phyloP scores from a whole-genome alignment of 2,113 vertebrate genomes.

The Anthoscopus minutus region DNA sequence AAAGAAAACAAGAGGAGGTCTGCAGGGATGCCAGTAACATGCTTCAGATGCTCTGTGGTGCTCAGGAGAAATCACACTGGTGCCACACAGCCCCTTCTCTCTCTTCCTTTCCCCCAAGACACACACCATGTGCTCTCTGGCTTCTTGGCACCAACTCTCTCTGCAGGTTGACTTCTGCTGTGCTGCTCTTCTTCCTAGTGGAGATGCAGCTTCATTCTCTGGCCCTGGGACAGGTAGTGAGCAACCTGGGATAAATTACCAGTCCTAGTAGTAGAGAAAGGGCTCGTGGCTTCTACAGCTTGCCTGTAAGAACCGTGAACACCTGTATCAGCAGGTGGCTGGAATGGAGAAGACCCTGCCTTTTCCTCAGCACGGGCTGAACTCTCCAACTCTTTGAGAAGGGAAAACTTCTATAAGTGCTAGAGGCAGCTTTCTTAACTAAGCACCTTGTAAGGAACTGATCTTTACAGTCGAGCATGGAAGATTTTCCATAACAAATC shows the following conservation, averaged over 20 bases:
- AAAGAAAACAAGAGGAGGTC: neutral
- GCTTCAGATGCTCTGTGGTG: neutral
- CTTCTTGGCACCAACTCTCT: neutral
- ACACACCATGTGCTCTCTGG: neutral
- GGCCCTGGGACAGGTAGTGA: neutral
- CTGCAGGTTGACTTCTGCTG: neutral
- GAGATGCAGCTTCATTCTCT: neutral
- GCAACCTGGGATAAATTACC: neutral
- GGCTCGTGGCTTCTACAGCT: neutral
- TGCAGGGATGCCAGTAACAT: fast-evolving
- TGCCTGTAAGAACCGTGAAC: neutral
- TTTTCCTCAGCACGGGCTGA: neutral
- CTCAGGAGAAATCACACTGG: neutral
- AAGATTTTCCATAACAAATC: neutral
- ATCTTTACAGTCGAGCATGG: neutral
- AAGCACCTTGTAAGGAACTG: neutral
- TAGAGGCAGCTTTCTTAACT: neutral
- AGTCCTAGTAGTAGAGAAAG: neutral
- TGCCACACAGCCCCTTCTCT: neutral
- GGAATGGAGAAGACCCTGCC: neutral
- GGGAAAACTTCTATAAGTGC: neutral
- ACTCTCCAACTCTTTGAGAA: neutral
- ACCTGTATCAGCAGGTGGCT: neutral
- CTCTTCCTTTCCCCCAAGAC: neutral
- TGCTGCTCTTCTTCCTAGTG: neutral